A percentile compares a stretch with the other conserved stretches of the same genome.
Conservation (phyloP, 2,113 vertebrate species). For the Rhinolophus sinicus region DNA sequence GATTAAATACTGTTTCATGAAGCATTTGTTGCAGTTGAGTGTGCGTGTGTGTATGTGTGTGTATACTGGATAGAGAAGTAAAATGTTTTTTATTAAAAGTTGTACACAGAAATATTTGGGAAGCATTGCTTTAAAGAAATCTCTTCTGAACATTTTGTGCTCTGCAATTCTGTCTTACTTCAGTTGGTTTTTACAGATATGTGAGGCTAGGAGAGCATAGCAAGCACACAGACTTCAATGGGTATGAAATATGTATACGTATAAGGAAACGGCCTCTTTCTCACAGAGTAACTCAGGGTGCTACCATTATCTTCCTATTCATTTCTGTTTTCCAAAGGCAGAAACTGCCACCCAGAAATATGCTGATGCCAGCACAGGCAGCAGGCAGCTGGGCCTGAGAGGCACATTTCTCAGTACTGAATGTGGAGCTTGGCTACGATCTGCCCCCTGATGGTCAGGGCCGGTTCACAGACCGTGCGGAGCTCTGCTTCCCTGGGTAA, state of each 20-base stretch:
- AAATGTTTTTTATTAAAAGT: neutral
- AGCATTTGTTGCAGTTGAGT: neutral
- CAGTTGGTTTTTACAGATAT: neutral
- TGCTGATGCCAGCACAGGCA: too few species aligned
- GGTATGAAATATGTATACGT: neutral
- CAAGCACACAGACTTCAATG: neutral
- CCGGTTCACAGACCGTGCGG: accelerated
- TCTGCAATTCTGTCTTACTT: neutral
- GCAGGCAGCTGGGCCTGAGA: neutral
- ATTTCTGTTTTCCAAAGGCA: neutral
- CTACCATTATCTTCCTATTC: neutral
- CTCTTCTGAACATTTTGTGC: neutral
- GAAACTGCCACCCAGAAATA: neutral
- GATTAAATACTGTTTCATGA: neutral
- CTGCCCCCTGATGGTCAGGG: neutral
- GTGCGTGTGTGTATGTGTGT: neutral
- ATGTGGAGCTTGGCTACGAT: neutral
- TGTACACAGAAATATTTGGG: neutral
- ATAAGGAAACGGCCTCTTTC: neutral
- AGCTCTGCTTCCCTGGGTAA: neutral
- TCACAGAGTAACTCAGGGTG: neutral
- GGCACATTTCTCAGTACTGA: neutral
- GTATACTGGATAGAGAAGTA: neutral
- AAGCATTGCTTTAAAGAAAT: neutral
- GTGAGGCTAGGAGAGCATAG: neutral